phyloP scores from a whole-genome alignment of 2,113 vertebrate genomes.

The Scomber scombrus region DNA sequence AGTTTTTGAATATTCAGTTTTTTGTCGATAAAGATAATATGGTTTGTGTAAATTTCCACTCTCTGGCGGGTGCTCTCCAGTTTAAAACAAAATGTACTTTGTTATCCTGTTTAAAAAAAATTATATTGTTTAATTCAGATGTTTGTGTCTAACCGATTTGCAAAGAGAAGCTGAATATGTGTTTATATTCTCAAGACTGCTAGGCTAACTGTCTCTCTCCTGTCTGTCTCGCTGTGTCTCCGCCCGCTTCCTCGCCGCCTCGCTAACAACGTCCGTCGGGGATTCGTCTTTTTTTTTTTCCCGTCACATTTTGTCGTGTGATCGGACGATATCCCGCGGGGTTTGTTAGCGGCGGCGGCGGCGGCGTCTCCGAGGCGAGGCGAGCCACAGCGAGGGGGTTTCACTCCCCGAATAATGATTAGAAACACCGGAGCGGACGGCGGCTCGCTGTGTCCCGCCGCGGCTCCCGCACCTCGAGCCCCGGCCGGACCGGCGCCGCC shows the following conservation, averaged over 20 bases:
- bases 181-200: constrained; percentile 80
- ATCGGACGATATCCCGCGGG: too few species aligned
- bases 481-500: not conserved
- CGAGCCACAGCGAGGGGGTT: constrained; percentile 38
- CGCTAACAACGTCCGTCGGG: not conserved
- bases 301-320: too few species aligned
- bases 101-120: constrained; percentile 64
- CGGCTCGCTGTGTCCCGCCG: constrained; percentile 1
- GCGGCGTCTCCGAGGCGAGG: constrained; percentile 18
- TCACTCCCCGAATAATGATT: not conserved
- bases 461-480: not conserved
- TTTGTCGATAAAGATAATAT: constrained; percentile 72
- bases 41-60: constrained; percentile 76
- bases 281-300: constrained; percentile 1
- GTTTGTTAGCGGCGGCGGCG: not conserved
- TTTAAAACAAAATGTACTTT: constrained; percentile 70
- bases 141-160: constrained; percentile 60
- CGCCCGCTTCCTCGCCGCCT: not conserved
- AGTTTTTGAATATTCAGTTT: constrained; percentile 71
- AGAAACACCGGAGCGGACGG: constrained; percentile 19
- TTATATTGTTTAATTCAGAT: constrained; percentile 75
- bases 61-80: constrained; percentile 73
- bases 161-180: constrained; percentile 63
- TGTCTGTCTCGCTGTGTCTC: constrained; percentile 13
- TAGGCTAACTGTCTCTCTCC: constrained; percentile 68